A percentile compares a stretch with the other conserved stretches of the same genome.
phyloP scores from a whole-genome alignment of 2,113 vertebrate genomes.

The human (Homo sapiens) region DNA sequence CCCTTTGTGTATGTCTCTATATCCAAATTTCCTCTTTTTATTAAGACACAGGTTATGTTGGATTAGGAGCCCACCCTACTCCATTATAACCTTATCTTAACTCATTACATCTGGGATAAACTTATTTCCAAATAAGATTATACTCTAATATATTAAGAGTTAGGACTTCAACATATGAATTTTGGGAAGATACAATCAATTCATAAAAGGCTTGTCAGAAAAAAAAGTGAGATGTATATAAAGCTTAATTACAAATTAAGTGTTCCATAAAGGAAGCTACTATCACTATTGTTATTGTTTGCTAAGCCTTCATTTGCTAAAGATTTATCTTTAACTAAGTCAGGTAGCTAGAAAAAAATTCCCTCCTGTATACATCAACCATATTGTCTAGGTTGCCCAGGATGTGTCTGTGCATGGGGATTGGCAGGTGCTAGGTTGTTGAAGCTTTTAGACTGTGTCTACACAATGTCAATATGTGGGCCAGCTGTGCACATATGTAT shows the following conservation, averaged over 20 bases:
- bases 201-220: neutral
- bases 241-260: neutral
- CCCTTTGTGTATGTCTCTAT: neutral
- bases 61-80: neutral
- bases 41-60: neutral
- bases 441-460: neutral
- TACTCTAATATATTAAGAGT: neutral
- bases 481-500: neutral
- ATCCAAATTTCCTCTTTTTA: neutral
- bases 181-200: neutral
- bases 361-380: neutral
- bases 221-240: neutral
- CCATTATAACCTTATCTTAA: neutral
- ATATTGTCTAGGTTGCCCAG: no score
- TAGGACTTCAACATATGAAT: neutral
- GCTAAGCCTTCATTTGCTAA: neutral
- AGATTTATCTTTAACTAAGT: neutral
- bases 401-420: neutral
- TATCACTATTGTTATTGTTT: neutral
- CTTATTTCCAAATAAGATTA: neutral
- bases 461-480: neutral
- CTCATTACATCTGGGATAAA: neutral
- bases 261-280: neutral
- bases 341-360: neutral
- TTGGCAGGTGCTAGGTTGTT: neutral